phyloP scores from a whole-genome alignment of 2,888 invertebrate species.

The Junonia oenone region DNA sequence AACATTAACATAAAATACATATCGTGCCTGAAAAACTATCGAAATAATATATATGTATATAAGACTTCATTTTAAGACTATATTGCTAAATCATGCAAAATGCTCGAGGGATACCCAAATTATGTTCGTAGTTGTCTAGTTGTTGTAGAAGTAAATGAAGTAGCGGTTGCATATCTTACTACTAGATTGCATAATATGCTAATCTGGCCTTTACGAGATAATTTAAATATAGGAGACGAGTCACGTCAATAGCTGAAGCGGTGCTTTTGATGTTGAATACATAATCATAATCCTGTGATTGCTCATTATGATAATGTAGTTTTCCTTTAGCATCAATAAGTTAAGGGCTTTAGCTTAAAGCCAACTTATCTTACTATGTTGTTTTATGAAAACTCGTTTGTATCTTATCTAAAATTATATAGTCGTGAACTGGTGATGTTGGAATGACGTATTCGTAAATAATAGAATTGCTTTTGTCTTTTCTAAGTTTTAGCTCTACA shows the following conservation, averaged over 20 bases:
- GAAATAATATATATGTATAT: too few relatives aligned
- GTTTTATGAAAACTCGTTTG: too few relatives aligned
- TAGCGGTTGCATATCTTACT: background rate
- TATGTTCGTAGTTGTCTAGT: background rate
- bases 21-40: too few relatives aligned
- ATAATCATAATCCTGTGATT: constrained; percentile 3
- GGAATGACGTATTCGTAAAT: too few relatives aligned
- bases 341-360: background rate
- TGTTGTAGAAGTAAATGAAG: background rate
- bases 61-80: background rate
- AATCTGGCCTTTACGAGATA: background rate
- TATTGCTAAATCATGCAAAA: background rate
- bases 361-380: too few relatives aligned
- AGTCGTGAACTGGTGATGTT: too few relatives aligned
- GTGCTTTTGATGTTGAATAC: constrained; percentile 16
- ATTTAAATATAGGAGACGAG: constrained; percentile 11
- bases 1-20: too few relatives aligned
- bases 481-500: too few relatives aligned
- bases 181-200: background rate
- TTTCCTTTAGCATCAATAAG: background rate
- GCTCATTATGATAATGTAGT: background rate
- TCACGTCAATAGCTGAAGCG: constrained; percentile 11
- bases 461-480: too few relatives aligned
- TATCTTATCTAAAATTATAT: too few relatives aligned
- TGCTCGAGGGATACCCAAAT: background rate